Evolutionary conservation across 2,888 invertebrate species (phyloP).

Genomic region (Drosophila dives): DNA sequence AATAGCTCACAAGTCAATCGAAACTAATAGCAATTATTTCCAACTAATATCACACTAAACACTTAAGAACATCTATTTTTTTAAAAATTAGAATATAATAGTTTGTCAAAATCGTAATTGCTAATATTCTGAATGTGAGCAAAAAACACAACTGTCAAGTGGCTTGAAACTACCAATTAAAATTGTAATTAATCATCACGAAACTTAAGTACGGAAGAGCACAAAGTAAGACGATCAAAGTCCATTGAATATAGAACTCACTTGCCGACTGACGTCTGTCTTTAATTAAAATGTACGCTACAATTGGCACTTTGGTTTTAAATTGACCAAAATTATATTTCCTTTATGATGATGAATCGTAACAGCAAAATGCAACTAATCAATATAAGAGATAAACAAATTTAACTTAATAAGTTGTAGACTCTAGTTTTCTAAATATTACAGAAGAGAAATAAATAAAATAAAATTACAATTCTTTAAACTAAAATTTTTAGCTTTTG

Average conservation of each 20-base stretch:
- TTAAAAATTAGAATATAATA: background rate
- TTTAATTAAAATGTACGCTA: constrained; percentile 68
- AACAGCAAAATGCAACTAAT: constrained; percentile 14
- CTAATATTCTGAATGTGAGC: constrained; percentile 15
- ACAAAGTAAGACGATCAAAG: constrained; percentile 56
- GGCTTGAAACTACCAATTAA: constrained; percentile 27
- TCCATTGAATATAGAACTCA: constrained; percentile 51
- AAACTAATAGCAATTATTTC: background rate
- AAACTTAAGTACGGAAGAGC: background rate
- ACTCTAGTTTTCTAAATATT: background rate
- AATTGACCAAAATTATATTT: constrained; percentile 26
- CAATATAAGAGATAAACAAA: background rate
- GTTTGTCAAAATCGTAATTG: background rate
- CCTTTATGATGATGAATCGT: constrained; percentile 32
- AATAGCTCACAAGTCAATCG: background rate
- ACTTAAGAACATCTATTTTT: background rate
- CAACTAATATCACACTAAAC: background rate
- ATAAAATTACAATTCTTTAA: background rate
- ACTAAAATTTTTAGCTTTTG: background rate
- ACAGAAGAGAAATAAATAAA: background rate
- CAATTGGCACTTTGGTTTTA: constrained; percentile 41
- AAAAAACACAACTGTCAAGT: constrained; percentile 56
- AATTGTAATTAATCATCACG: constrained; percentile 54
- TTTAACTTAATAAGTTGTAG: background rate
- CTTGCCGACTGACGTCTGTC: constrained; percentile 33